phyloP scores from a whole-genome alignment of 2,113 vertebrate genomes.

The Pteropus alecto region DNA sequence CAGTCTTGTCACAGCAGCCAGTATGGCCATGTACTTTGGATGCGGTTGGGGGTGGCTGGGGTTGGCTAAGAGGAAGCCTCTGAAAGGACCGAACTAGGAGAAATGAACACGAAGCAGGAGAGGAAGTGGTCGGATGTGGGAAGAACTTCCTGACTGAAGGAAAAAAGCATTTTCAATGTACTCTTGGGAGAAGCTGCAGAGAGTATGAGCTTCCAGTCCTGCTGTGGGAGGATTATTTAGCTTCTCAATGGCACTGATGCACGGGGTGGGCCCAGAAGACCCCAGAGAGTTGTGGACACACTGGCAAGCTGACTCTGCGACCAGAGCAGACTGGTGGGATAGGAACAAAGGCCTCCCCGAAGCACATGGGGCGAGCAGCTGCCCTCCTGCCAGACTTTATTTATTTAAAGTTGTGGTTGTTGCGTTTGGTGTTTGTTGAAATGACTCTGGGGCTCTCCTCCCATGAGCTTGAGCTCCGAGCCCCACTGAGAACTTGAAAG shows the following conservation, averaged over 20 bases:
- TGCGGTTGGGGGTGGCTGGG: not conserved
- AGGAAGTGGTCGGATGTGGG: not conserved
- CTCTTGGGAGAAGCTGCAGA: not conserved
- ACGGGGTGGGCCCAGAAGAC: not conserved
- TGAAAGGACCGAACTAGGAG: not conserved
- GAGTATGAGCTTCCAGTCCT: not conserved
- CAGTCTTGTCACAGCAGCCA: not conserved
- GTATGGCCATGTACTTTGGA: not conserved
- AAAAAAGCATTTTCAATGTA: not conserved
- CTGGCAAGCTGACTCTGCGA: rapidly evolving
- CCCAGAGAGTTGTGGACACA: not conserved
- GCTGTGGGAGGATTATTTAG: no score
- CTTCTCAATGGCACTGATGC: not conserved
- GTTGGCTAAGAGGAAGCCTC: not conserved
- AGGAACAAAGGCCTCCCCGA: not conserved
- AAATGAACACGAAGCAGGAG: not conserved
- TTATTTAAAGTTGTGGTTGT: not conserved
- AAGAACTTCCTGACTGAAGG: not conserved
- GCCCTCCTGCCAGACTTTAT: not conserved
- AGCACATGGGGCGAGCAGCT: not conserved
- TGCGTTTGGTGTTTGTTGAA: constrained; percentile 34
- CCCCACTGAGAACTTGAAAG: constrained; percentile 25
- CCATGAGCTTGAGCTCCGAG: not conserved
- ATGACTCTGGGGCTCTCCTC: not conserved
- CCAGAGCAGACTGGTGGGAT: not conserved